Evolutionary conservation across 2,797 vertebrate genomes (phyloP).

Genomic region (Gymnothorax javanicus): DNA sequence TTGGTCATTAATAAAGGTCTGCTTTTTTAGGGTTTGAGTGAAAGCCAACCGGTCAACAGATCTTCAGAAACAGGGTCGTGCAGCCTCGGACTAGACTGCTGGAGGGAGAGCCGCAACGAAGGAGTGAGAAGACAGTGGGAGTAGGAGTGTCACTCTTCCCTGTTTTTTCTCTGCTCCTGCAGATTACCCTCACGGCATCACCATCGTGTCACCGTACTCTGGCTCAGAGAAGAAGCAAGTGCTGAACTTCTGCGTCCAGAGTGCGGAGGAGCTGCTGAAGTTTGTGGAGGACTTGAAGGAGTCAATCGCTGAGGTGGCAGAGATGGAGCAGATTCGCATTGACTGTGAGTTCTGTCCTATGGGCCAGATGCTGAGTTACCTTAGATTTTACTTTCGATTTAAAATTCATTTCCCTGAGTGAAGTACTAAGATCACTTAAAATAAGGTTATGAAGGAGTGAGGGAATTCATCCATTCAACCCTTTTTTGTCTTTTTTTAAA

Average conservation of each 20-base stretch:
- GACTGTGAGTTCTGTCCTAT: slow-evolving; percentile 82
- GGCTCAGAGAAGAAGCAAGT: slow-evolving; percentile 96
- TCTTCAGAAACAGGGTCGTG: no score
- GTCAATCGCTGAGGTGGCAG: slow-evolving; percentile 94
- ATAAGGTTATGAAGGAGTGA: no score
- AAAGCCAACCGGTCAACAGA: no score
- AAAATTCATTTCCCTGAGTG: no score
- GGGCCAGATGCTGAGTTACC: not conserved
- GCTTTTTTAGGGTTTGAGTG: no score
- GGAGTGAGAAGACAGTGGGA: not conserved
- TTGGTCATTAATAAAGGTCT: not conserved
- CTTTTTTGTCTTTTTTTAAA: no score
- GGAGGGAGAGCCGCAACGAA: not conserved
- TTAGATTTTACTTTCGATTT: not conserved
- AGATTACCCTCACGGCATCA: slow-evolving; percentile 97
- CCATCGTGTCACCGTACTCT: slow-evolving; percentile 89
- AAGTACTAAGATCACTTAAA: no score
- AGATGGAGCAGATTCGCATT: slow-evolving; percentile 98
- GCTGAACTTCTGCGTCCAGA: slow-evolving; percentile 94
- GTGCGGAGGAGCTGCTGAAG: slow-evolving; percentile 93
- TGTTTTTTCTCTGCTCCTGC: not conserved
- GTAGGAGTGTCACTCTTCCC: not conserved
- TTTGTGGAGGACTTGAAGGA: slow-evolving; percentile 97
- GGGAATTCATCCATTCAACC: no score
- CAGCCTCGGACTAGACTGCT: not conserved